Evolutionary conservation across 2,888 invertebrate genomes (phyloP), one percentile per base, ranked within the genome.

Genomic region (Dicyrtomina minuta): DNA sequence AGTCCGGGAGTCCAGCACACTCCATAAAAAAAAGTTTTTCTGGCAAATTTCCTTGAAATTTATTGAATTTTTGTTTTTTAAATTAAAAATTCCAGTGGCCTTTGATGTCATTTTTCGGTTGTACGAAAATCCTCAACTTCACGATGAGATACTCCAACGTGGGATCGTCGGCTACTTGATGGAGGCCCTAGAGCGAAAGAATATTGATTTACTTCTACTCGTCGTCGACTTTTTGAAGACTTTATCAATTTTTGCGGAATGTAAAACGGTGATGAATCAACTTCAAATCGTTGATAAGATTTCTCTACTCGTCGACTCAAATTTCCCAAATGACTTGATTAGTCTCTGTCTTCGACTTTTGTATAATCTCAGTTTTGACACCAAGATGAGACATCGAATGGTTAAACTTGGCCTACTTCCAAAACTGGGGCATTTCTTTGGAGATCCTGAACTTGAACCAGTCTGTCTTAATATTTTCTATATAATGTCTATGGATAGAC

Each of bases 121-220:
- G 82, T 92, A 97, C 3, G 96, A 96, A 82, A 97, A 96, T 84
- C 88, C 92, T 10, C 91, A 91, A 81, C 91, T 97, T 2, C 98
- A 98, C 83, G 91, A 94, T 83, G 99, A 99, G 85, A 98, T 99
- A 93, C 89, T 93, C 33, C 92, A 93, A 79, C 92, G 96, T 82
- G 93, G 92, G 80, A 89, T 97, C 75, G 91, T 95, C 3, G 90
- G 90, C 46, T 87, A 96, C 83, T 85, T 97, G 46, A 88, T 93
- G 58, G 92, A 91, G 80, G 90, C 92, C 12, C 85, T 99, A 81
- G 95, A 96, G 79, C 86, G 97, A 73, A 91, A 92, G 78, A 94
- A 94, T 82, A 88, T 89, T 74, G 96, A 97, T 82, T 86, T 97
- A 33, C 85, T 96, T 53, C 90, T 93, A 80, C 85, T 97, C 68